Conservation (phyloP, 2,888 invertebrate genomes). For the Herminia tarsipennalis region DNA sequence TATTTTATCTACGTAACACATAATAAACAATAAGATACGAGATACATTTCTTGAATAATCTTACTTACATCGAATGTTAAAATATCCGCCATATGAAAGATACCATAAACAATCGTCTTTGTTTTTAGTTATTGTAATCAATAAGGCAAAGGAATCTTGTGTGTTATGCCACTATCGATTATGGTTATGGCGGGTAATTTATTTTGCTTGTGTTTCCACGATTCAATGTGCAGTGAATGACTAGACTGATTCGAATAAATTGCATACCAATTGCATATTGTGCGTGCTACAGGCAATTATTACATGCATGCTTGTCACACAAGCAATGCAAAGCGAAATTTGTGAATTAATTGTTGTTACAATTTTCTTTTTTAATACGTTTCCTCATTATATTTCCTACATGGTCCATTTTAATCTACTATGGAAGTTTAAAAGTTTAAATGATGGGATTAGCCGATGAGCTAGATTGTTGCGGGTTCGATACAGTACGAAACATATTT, state of each 20-base stretch:
- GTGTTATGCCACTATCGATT: constrained; percentile 20
- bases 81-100: not conserved
- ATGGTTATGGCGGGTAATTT: too few species aligned
- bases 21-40: too few species aligned
- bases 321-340: constrained; percentile 1
- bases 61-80: not conserved
- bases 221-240: constrained; percentile 19
- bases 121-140: not conserved
- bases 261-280: constrained; percentile 33
- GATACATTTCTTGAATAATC: not conserved
- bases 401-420: too few species aligned
- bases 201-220: too few species aligned
- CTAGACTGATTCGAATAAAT: constrained; percentile 31
- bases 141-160: constrained; percentile 24
- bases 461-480: too few species aligned
- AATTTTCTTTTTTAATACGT: constrained; percentile 4
- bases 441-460: too few species aligned
- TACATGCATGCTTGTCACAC: constrained; percentile 8
- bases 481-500: too few species aligned
- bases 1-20: not conserved
- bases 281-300: constrained; percentile 29
- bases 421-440: too few species aligned
- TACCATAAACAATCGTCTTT: not conserved
- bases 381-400: too few species aligned
- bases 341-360: constrained; percentile 1